Evolutionary conservation across 1,140 invertebrate species (phyloP).

Genomic region (Cyrtorhinus lividipennis): DNA sequence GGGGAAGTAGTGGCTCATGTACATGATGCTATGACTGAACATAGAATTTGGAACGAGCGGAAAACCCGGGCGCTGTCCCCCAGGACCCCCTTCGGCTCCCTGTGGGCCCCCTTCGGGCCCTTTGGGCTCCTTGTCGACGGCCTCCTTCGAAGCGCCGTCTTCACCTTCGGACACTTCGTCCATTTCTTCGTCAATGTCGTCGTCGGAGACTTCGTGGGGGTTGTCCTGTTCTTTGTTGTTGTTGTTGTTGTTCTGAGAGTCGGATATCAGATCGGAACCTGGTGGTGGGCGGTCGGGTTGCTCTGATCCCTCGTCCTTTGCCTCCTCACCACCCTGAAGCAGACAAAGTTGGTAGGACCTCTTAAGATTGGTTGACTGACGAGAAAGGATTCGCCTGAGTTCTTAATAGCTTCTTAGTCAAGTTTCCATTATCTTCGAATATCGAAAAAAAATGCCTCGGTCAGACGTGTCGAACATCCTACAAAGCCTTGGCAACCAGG

Average conservation of each 20-base stretch:
- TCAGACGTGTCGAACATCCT: too few relatives aligned
- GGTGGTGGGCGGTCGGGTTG: slow-evolving; percentile 5
- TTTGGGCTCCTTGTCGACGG: slow-evolving; percentile 22
- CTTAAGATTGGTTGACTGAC: too few relatives aligned
- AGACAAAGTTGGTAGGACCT: background rate
- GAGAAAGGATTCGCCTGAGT: too few relatives aligned
- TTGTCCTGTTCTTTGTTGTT: slow-evolving; percentile 33
- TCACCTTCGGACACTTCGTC: slow-evolving; percentile 35
- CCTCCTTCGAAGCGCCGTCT: slow-evolving; percentile 21
- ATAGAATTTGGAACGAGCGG: slow-evolving; percentile 60
- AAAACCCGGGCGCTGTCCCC: slow-evolving; percentile 42
- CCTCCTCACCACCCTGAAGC: background rate
- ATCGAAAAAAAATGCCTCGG: too few relatives aligned
- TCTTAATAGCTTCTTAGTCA: too few relatives aligned
- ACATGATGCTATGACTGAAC: slow-evolving; percentile 73
- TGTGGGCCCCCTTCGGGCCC: slow-evolving; percentile 28
- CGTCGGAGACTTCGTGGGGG: slow-evolving; percentile 42
- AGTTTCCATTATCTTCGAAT: too few relatives aligned
- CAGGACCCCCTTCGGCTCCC: slow-evolving; percentile 29
- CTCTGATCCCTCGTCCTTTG: slow-evolving; percentile 17
- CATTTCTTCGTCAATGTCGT: slow-evolving; percentile 40
- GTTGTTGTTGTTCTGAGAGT: slow-evolving; percentile 22
- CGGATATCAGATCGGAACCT: slow-evolving; percentile 12
- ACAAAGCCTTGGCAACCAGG: too few relatives aligned
- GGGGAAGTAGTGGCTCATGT: slow-evolving; percentile 75